Evolutionary conservation across 2,888 invertebrate species (phyloP), one percentile per base, ranked within the genome.

Genomic region (Leptura quadrifasciata): DNA sequence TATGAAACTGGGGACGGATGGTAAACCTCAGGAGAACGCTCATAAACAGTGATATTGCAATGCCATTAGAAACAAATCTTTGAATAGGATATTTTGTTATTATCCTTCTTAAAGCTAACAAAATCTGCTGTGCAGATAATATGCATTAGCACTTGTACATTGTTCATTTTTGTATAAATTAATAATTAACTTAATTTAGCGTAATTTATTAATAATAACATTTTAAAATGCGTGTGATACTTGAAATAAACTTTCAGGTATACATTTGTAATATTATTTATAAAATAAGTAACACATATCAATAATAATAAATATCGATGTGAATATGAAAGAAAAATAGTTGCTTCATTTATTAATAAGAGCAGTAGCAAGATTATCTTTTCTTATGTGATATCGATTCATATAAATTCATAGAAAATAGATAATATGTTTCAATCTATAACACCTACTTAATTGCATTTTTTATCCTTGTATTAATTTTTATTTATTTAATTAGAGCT

Each of bases 1-100:
- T 6, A 31, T 83, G 24, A 81, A 81, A 64, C 79, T 86, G 82
- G 87, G 86, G 18, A 72, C 82, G 5, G 74, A 77, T 70, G 74
- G 71, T 24, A 74, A 76, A 54, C 21, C 65, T 6, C 69, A 70
- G 4, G 75, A 76, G 31, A 69, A 75, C n/a, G 73, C 63, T 18
- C 47, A 70, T 18, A 60, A 63, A n/a, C 20, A 31, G 10, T 65
- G 63, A 71, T 24, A 35, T 72, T 63, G 21, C 12, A 54, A 15
- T 60, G n/a, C 20, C 2, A 24, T 20, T 63, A 39, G 20, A 39
- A 39, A 47, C 3, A 47, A 15, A 47, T 47, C n/a, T 47, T 15
- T 31, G 5, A n/a, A 63, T 39, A 10, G 57, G 31, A 55, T 17
- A 31, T n/a, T n/a, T n/a, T n/a, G 17, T n/a, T 58, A 27, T 18